Conservation (phyloP, 2,113 vertebrate species). For the Scartelaos histophorus region DNA sequence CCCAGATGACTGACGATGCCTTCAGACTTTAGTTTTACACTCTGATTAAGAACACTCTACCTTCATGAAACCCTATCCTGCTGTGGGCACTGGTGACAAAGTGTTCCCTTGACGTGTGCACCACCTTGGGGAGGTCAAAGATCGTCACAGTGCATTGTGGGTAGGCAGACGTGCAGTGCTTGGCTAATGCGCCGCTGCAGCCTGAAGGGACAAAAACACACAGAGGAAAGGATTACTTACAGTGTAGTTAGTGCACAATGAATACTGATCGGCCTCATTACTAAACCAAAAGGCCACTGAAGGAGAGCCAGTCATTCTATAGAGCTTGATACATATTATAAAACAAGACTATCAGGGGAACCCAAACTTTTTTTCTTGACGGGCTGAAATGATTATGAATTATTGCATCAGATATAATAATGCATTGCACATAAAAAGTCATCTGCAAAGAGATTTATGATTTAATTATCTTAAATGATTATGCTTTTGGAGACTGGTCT, state of each 20-base stretch:
- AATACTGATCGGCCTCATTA: conserved; percentile 39
- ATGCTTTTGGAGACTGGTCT: no score
- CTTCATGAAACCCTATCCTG: conserved; percentile 79
- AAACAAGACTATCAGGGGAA: not conserved
- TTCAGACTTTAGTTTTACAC: conserved; percentile 19
- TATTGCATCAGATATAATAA: no score
- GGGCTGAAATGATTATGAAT: no score
- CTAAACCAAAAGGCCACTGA: conserved; percentile 36
- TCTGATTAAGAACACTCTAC: conserved; percentile 56
- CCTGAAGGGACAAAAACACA: conserved; percentile 69
- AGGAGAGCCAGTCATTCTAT: not conserved
- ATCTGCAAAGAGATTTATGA: no score
- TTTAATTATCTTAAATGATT: no score
- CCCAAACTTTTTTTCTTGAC: not conserved
- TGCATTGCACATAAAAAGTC: no score
- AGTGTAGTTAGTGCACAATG: conserved; percentile 37
- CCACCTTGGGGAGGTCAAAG: conserved; percentile 85
- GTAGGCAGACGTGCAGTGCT: conserved; percentile 78
- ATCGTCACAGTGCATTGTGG: conserved; percentile 80
- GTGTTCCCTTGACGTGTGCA: conserved; percentile 67
- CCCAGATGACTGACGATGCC: not conserved
- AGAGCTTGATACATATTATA: not conserved
- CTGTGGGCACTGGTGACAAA: conserved; percentile 68
- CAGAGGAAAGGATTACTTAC: conserved; percentile 19
- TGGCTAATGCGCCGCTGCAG: conserved; percentile 86